phyloP scores from a whole-genome alignment of 2,888 invertebrate genomes.

The Nipponacmea schrenckii region DNA sequence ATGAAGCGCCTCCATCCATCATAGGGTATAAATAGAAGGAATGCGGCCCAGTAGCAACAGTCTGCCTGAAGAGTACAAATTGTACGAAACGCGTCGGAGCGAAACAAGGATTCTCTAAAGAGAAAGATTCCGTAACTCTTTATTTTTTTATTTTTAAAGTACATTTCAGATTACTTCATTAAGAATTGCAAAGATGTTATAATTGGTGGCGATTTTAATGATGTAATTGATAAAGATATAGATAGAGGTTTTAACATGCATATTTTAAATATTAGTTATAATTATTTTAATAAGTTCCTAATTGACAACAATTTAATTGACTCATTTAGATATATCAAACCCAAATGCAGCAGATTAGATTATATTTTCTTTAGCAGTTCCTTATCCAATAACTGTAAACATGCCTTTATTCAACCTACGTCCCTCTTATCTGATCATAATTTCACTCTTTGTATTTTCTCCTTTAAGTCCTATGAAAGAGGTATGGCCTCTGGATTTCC shows the following conservation, averaged over 20 bases:
- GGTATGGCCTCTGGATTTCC: constrained; percentile 1
- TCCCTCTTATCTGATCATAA: neutral
- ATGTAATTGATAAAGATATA: neutral
- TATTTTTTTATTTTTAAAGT: no score
- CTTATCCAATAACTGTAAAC: neutral
- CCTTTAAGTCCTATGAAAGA: neutral
- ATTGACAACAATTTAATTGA: neutral
- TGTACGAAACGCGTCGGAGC: no score
- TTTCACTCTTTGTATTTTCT: neutral
- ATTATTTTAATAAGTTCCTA: neutral
- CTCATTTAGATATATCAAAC: neutral
- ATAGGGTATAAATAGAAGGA: no score
- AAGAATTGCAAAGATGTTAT: no score
- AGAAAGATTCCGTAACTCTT: no score
- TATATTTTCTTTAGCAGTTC: neutral
- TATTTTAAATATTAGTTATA: neutral
- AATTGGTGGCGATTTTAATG: neutral
- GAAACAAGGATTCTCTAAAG: no score
- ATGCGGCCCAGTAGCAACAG: no score
- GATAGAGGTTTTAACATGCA: neutral
- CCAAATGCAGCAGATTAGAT: neutral
- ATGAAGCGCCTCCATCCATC: no score
- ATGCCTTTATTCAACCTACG: neutral
- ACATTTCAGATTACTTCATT: no score
- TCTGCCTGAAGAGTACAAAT: no score